Percentiles rank a stretch among this genome's conserved stretches.
phyloP scores from a whole-genome alignment of 2,113 vertebrate genomes.

The Oncorhynchus mykiss region DNA sequence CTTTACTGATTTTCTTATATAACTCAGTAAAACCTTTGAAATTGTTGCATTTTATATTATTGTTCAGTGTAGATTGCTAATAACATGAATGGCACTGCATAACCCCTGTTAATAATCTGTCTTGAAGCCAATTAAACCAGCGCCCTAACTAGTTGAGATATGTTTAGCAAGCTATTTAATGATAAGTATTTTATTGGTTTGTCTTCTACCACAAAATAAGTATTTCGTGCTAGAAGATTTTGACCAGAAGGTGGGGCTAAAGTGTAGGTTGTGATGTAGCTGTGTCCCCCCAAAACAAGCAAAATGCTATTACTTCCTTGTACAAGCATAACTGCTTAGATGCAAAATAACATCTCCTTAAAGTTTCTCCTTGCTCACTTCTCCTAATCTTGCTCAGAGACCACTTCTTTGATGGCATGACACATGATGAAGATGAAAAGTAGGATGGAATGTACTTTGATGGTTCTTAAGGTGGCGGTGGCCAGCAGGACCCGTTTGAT shows the following conservation, averaged over 20 bases:
- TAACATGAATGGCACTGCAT: background rate
- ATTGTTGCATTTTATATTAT: too few species aligned
- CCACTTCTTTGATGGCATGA: constrained; percentile 73
- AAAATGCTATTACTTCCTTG: background rate
- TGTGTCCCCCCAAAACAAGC: too few species aligned
- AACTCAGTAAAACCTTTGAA: too few species aligned
- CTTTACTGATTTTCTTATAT: too few species aligned
- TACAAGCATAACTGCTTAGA: background rate
- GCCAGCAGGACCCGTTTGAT: constrained; percentile 61
- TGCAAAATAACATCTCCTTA: background rate
- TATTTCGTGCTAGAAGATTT: background rate
- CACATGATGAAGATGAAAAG: constrained; percentile 62
- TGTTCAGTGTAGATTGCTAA: too few species aligned
- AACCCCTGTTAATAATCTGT: too few species aligned
- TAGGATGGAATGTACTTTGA: constrained; percentile 49
- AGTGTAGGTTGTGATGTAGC: background rate
- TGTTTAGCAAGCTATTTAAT: background rate
- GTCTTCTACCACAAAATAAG: background rate
- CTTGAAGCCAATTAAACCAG: background rate
- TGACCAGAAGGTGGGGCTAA: background rate
- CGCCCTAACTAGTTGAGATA: background rate
- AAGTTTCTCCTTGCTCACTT: background rate
- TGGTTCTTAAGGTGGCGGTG: constrained; percentile 37
- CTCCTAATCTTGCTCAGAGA: constrained; percentile 56
- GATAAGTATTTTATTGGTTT: too few species aligned